These are phyloP conservation scores for Carassius gibelio DNA, from an alignment of 2,113 vertebrate species.

Conservation along the genomic window DNA sequence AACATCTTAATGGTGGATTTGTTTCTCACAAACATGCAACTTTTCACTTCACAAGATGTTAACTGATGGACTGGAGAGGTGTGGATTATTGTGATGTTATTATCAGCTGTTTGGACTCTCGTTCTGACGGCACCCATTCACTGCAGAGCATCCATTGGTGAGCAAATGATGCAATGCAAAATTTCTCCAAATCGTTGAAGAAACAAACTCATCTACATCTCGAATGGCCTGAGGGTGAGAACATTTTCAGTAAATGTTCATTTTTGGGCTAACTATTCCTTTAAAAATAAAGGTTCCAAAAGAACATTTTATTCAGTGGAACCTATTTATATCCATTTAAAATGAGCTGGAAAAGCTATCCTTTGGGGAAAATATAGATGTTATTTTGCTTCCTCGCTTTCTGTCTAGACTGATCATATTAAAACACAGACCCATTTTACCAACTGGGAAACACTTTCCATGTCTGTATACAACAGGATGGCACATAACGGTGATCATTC, in stretches of 20 bases:
- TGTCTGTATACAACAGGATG: conserved; percentile 33
- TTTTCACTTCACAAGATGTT: too few relatives aligned
- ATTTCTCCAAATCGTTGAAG: background rate
- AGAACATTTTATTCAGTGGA: background rate
- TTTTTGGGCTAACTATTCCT: background rate
- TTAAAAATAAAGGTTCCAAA: background rate
- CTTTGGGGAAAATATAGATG: background rate
- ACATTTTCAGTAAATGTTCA: background rate
- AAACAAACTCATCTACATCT: too few relatives aligned
- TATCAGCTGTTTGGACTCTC: too few relatives aligned
- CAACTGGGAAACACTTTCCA: conserved; percentile 21
- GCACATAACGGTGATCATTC: conserved; percentile 56
- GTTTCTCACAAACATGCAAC: too few relatives aligned
- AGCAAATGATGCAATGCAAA: too few relatives aligned
- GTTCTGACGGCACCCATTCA: too few relatives aligned
- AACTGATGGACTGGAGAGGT: too few relatives aligned
- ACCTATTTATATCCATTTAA: background rate
- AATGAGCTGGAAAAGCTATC: background rate
- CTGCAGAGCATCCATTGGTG: background rate
- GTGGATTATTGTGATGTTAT: background rate
- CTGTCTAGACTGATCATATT: background rate
- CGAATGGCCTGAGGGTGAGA: too few relatives aligned
- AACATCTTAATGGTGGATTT: too few relatives aligned
- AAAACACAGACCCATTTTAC: conserved; percentile 5
- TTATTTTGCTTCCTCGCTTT: conserved; percentile 13